Base-by-base conservation (phyloP, 2,113 vertebrate genomes). In the Rhynchopsitta pachyrhyncha region DNA sequence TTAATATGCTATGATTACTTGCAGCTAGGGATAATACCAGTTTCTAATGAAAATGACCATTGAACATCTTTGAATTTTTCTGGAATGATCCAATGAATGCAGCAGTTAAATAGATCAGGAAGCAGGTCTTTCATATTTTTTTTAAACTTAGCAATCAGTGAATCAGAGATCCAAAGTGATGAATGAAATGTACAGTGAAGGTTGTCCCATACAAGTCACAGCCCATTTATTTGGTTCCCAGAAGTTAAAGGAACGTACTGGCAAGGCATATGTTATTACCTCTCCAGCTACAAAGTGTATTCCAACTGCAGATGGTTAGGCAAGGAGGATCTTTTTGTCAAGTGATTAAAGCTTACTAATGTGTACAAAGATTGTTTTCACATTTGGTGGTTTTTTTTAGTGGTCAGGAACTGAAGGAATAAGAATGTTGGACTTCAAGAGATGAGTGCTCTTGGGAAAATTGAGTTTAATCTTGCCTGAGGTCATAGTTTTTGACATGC, bases 161-260 rank as follows among this genome's bases (percentile, higher is more conserved):
- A 50, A 42, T 83, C 11, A 12, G 50, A 69, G 42, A 81, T 86
- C 46, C 71, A 18, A 70, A 84, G 25, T 0, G 0, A 70, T 70
- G 75, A 77, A 70, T 82, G 71, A 83, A 93, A 73, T 41, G 10
- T 33, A 41, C 6, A 4, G 57, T 14, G 64, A 42, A 81, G 25
- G 23, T 68, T 78, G 86, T 81, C 82, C 82, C 55, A 15, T 19
- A 70, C 68, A 50, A 70, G 76, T 53, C 73, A 86, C 86, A 78
- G 49, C 59, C 52, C 71, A 83, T 86, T 88, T 55, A 59, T 73
- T 88, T 63, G 41, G 12, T 31, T 94, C 20, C 88, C 94, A 92
- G 25, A 81, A 91, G 60, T 46, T 59, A 33, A 95, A 95, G 88
- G 88, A 93, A 93, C 89, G 88, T 86, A 35, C 82, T 96, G 94